A percentile compares a stretch with the other conserved stretches of the same genome.
Evolutionary conservation across 2,888 invertebrate genomes (phyloP).

Genomic region (Melieria picta): DNA sequence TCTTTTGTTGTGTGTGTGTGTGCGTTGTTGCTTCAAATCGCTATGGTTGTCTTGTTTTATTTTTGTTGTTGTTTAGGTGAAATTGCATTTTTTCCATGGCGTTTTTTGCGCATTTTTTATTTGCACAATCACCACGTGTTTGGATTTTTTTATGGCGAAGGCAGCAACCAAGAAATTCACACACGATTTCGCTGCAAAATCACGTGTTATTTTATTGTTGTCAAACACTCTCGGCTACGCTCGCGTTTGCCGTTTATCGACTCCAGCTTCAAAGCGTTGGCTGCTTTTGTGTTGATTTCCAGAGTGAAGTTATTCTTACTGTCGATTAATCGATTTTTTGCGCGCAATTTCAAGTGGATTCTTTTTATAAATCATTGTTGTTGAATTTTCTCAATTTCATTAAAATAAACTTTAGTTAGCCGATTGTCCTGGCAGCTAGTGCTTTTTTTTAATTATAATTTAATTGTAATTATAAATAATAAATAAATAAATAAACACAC

Average conservation of each 20-base stretch:
- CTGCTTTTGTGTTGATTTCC: not conserved
- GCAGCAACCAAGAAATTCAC: conserved; percentile 18
- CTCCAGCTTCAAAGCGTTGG: not conserved
- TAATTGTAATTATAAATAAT: no score
- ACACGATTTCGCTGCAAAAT: conserved; percentile 41
- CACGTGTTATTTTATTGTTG: conserved; percentile 45
- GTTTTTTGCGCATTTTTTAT: not conserved
- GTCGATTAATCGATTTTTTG: no score
- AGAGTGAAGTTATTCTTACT: not conserved
- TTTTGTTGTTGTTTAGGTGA: not conserved
- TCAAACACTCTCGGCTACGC: conserved; percentile 39
- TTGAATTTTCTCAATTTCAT: no score
- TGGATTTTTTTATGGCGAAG: not conserved
- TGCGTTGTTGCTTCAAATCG: conserved; percentile 12
- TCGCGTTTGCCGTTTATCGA: not conserved
- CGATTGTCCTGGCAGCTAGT: no score
- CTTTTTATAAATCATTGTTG: no score
- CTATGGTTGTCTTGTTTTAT: conserved; percentile 6
- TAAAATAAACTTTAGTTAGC: no score
- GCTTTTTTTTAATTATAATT: no score
- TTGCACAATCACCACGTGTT: not conserved
- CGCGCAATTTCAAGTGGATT: no score
- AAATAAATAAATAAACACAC: no score
- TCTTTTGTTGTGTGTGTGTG: not conserved
- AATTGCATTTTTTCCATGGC: not conserved